Percentiles rank a stretch among this genome's conserved stretches.
phyloP scores from a whole-genome alignment of 2,888 invertebrate species.

The Chloroclystis v-ata region DNA sequence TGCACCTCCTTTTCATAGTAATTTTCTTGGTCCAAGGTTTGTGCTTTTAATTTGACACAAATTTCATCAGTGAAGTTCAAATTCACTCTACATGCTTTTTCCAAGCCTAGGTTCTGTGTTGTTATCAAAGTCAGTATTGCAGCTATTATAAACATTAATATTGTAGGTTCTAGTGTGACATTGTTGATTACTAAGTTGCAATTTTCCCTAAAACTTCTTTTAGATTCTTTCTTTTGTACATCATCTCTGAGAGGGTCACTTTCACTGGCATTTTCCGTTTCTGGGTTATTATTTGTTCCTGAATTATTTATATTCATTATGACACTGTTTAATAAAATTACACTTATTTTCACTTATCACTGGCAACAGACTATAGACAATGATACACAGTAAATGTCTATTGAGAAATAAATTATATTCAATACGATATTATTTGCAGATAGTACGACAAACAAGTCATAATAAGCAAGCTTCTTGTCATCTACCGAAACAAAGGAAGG shows the following conservation, averaged over 20 bases:
- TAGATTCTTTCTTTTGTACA: slow-evolving; percentile 18
- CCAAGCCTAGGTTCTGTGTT: slow-evolving; percentile 87
- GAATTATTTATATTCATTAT: slow-evolving; percentile 24
- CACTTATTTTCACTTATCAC: slow-evolving; percentile 5
- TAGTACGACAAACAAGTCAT: not conserved
- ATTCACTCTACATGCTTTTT: slow-evolving; percentile 91
- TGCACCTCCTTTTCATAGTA: slow-evolving; percentile 80
- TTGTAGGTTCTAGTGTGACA: slow-evolving; percentile 57
- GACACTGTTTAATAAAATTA: not conserved
- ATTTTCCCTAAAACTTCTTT: slow-evolving; percentile 37
- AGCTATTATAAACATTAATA: slow-evolving; percentile 45
- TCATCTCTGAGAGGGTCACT: slow-evolving; percentile 27
- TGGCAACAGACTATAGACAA: slow-evolving; percentile 17
- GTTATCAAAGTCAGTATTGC: slow-evolving; percentile 79
- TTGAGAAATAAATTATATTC: slow-evolving; percentile 7
- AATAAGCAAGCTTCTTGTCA: not conserved
- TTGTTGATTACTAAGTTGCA: slow-evolving; percentile 36
- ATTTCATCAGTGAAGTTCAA: slow-evolving; percentile 82
- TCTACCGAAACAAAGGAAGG: slow-evolving; percentile 3
- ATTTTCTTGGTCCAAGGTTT: slow-evolving; percentile 77
- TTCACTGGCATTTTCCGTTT: slow-evolving; percentile 22
- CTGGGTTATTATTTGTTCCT: slow-evolving; percentile 2
- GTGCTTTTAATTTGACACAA: slow-evolving; percentile 83
- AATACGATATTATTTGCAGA: not conserved
- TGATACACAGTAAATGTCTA: slow-evolving; percentile 15